Percentiles rank a stretch among this genome's conserved stretches.
Conservation (phyloP, 1,140 invertebrate genomes). For the Philotrypesis tridentata region DNA sequence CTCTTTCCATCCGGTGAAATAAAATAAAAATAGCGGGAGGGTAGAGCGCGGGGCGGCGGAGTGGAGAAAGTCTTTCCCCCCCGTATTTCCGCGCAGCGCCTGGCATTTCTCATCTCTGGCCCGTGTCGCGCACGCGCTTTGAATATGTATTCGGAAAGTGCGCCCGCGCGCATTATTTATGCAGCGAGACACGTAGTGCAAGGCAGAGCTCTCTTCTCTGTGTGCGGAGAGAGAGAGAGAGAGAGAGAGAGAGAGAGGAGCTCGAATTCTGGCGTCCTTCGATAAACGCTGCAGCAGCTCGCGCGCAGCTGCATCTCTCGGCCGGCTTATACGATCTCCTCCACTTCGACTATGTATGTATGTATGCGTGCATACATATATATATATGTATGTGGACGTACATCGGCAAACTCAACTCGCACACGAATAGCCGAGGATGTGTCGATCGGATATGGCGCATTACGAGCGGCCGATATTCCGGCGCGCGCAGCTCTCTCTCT, state of each 20-base stretch:
- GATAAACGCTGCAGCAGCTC: constrained; percentile 30
- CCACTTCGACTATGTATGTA: background rate
- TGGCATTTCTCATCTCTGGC: constrained; percentile 19
- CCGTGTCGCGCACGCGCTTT: background rate
- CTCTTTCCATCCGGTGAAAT: too few relatives aligned
- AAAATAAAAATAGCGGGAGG: too few relatives aligned
- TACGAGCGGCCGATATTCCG: constrained; percentile 14
- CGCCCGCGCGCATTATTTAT: constrained; percentile 35
- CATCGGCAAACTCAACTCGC: background rate
- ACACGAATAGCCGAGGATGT: constrained; percentile 17
- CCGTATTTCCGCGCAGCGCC: constrained; percentile 12
- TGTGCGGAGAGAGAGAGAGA: too few relatives aligned
- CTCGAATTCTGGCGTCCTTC: background rate
- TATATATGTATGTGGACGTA: too few relatives aligned
- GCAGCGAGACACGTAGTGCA: background rate
- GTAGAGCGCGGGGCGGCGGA: too few relatives aligned
- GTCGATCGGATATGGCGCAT: constrained; percentile 9
- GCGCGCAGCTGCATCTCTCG: background rate
- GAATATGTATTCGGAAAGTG: constrained; percentile 35
- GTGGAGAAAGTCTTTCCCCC: too few relatives aligned
- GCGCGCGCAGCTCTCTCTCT: too few relatives aligned
- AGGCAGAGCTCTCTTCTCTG: too few relatives aligned
- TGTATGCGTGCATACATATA: background rate
- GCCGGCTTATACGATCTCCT: background rate
- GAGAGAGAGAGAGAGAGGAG: background rate